Percentiles rank a stretch among this genome's conserved stretches.
These are phyloP conservation scores for Heterohyrax brucei DNA, from an alignment of 2,797 vertebrate genomes.

Conservation along the genomic window DNA sequence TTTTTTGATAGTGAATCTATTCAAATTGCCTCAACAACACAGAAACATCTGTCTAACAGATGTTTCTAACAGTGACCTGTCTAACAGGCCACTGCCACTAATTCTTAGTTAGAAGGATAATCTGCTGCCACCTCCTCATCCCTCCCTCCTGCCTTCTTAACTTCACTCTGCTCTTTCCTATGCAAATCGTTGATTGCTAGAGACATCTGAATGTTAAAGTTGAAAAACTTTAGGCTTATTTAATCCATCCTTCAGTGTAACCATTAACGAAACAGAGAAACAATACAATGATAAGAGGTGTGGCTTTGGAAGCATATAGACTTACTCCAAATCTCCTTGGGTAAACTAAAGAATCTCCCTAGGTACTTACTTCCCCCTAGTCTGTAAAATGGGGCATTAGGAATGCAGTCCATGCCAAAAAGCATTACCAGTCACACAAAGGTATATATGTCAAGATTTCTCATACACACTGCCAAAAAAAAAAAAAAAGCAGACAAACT, in stretches of 20 bases:
- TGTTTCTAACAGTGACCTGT: no score
- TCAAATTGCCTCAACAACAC: neutral
- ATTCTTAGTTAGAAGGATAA: neutral
- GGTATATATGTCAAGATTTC: neutral
- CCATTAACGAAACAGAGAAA: neutral
- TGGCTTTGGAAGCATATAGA: neutral
- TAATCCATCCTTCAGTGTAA: neutral
- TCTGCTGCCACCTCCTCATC: neutral
- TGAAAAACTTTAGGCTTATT: neutral
- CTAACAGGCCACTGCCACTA: neutral
- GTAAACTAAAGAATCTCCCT: constrained; percentile 11
- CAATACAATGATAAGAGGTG: neutral
- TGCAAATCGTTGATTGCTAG: neutral
- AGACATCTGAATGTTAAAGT: neutral
- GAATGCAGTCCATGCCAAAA: neutral
- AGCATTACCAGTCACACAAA: neutral
- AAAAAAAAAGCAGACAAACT: no score
- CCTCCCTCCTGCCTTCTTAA: neutral
- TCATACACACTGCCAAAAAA: no score
- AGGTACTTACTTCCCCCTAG: neutral
- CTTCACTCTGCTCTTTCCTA: neutral
- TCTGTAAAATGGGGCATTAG: constrained; percentile 17
- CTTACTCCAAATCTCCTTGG: neutral
- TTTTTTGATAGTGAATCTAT: neutral
- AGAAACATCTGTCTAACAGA: neutral